A percentile compares a stretch with the other conserved stretches of the same genome.
Evolutionary conservation across 2,113 vertebrate genomes (phyloP).

Genomic region (Nesoenas mayeri): DNA sequence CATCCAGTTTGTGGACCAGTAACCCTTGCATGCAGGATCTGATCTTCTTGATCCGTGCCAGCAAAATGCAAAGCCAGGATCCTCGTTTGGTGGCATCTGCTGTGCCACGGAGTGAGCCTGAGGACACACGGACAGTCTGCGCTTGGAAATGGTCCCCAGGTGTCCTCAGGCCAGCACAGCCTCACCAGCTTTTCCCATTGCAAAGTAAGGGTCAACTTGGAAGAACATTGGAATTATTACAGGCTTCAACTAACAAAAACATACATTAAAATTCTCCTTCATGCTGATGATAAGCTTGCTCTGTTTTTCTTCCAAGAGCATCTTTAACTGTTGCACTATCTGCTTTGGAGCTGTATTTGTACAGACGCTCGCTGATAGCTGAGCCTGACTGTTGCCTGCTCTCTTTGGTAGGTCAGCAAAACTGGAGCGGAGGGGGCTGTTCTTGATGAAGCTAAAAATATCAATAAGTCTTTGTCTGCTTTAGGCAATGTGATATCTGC

Average conservation of each 20-base stretch:
- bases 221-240: neutral
- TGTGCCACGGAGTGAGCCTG: no score
- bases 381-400: constrained; percentile 20
- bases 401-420: constrained; percentile 90
- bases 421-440: constrained; percentile 95
- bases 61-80: no score
- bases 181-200: neutral
- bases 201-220: neutral
- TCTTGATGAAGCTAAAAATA: constrained; percentile 98
- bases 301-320: neutral
- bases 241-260: neutral
- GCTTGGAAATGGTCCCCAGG: neutral
- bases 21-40: no score
- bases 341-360: neutral
- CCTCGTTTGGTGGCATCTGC: no score
- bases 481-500: constrained; percentile 97
- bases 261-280: neutral
- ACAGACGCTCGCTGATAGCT: neutral
- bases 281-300: neutral
- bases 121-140: no score
- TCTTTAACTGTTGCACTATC: neutral
- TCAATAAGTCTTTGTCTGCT: constrained; percentile 98
- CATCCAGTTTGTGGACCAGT: no score
- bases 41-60: no score
- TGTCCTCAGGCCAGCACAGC: neutral